Base-by-base conservation (phyloP, 2,888 invertebrate species). In the Agrochola macilenta region DNA sequence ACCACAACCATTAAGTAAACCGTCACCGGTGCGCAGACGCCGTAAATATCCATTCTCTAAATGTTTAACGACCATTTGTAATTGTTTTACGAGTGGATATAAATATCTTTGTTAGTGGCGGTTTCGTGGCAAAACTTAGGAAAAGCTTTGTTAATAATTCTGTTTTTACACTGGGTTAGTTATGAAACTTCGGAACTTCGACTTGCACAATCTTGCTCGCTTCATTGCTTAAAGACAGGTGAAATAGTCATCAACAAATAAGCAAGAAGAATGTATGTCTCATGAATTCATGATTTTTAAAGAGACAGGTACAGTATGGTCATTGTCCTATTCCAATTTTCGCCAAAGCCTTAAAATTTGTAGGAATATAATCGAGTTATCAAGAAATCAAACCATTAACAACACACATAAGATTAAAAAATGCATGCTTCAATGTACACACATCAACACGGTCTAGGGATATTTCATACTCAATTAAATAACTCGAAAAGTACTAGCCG, bases 31-130 rank as follows among this genome's bases (percentile, higher is more conserved):
- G 74, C 81, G 73, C 79, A 68, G 65, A 54, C 79, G 76, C 76
- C 76, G 83, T 87, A 87, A 88, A 89, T 83, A 81, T 81, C 68
- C 57, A 76, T 69, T 64, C 78, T 82, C 63, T 75, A 76, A 79
- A 85, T 81, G 73, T 81, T 85, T 89, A 76, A 89, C 79, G 82
- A 72, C 61, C 76, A 82, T 85, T 81, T 79, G 69, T 81, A 87
- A 88, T 86, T 81, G 73, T 82, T 89, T 90, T 89, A 88, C 84
- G 83, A 81, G 74, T 66, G 73, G 69, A 74, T 74, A 64, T 69
- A 85, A 83, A 86, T 83, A 86, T 71, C 61, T 79, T 60, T 69
- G 30, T 79, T 86, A 71, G 23, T 54, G 12, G 26, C 35, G 60
- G 17, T 57, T 35, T 74, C 35, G 43, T 58, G 43, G 52, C 43